A percentile compares a stretch with the other conserved stretches of the same genome.
These are phyloP conservation scores for Folsomia manolachei DNA, from an alignment of 2,888 invertebrate species.

Conservation along the genomic window DNA sequence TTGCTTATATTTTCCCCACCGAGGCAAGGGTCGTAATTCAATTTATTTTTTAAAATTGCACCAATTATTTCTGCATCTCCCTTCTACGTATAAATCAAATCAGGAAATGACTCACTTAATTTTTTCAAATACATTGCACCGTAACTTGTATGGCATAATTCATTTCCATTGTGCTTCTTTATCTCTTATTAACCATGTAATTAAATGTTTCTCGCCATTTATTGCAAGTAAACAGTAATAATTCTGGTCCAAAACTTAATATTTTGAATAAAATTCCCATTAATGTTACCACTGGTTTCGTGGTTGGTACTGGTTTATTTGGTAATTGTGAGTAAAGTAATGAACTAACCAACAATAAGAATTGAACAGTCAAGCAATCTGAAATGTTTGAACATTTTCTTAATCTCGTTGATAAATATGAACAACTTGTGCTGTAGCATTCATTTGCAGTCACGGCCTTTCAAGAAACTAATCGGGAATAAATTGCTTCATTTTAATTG, in stretches of 20 bases:
- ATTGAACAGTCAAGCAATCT: too few relatives aligned
- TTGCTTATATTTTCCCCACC: too few relatives aligned
- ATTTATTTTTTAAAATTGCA: not conserved
- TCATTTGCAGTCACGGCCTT: too few relatives aligned
- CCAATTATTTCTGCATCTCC: not conserved
- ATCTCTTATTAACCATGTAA: not conserved
- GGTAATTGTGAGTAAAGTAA: too few relatives aligned
- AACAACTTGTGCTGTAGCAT: not conserved
- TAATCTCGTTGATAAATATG: too few relatives aligned
- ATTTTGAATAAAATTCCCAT: slow-evolving; percentile 16
- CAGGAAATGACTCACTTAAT: not conserved
- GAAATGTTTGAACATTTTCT: not conserved
- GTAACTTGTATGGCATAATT: too few relatives aligned
- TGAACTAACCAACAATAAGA: too few relatives aligned
- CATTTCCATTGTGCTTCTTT: not conserved
- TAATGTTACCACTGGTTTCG: not conserved
- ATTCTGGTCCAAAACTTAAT: not conserved
- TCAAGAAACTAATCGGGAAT: not conserved
- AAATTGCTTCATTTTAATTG: not conserved
- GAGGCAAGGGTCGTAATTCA: not conserved
- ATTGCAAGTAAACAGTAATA: slow-evolving; percentile 6
- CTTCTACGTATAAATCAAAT: not conserved
- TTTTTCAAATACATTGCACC: not conserved
- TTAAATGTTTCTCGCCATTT: slow-evolving; percentile 15
- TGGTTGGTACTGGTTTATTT: not conserved